Percentiles rank a stretch among this genome's conserved stretches.
phyloP scores from a whole-genome alignment of 2,113 vertebrate species.

The Dendrocopos noguchii region DNA sequence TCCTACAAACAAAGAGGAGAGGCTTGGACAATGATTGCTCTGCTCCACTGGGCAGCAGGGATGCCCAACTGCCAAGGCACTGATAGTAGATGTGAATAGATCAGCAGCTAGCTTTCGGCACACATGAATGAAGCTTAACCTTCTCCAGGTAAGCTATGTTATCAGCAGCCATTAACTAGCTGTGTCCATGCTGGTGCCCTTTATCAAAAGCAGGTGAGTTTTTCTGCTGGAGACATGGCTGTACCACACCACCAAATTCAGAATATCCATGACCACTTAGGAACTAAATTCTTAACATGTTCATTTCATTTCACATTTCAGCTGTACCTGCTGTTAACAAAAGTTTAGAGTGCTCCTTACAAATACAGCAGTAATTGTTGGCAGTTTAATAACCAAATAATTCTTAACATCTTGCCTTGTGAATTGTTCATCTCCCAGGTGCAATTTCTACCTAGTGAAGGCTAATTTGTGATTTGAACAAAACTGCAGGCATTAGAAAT shows the following conservation, averaged over 20 bases:
- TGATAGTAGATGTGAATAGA: rapidly evolving
- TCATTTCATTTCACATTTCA: background rate
- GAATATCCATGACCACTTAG: background rate
- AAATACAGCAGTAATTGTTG: background rate
- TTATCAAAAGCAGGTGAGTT: background rate
- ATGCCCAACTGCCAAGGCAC: too few relatives aligned
- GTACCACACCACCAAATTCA: rapidly evolving
- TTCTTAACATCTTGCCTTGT: background rate
- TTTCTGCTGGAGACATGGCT: background rate
- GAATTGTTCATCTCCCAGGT: background rate
- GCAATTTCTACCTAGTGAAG: background rate
- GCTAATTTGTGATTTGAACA: background rate
- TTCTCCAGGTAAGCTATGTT: background rate
- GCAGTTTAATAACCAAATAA: background rate
- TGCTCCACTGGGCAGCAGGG: rapidly evolving
- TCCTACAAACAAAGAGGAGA: background rate
- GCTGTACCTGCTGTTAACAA: background rate
- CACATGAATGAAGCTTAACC: rapidly evolving
- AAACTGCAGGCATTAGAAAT: background rate
- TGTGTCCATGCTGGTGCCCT: background rate
- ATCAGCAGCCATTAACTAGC: background rate
- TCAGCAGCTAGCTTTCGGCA: background rate
- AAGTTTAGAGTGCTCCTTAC: background rate
- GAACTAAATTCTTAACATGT: background rate
- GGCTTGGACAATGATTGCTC: rapidly evolving